Conservation (phyloP, 2,888 invertebrate species). For the Drosophila gaucha region DNA sequence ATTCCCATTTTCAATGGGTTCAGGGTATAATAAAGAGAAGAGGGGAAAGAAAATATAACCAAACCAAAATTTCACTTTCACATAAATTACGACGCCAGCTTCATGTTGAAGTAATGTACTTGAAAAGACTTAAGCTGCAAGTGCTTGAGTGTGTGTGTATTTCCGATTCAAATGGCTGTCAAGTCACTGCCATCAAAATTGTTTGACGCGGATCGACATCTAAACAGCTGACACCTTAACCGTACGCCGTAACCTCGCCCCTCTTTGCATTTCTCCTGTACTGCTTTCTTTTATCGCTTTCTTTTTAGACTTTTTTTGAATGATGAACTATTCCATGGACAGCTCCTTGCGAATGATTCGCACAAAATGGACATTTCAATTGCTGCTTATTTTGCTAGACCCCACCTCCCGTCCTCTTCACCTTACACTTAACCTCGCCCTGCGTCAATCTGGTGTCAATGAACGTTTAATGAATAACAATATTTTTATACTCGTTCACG, state of each 20-base stretch:
- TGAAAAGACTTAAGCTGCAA: slow-evolving; percentile 51
- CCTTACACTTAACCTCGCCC: neutral
- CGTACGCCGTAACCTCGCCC: neutral
- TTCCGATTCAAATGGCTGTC: slow-evolving; percentile 34
- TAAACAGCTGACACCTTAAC: slow-evolving; percentile 45
- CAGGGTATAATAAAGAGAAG: slow-evolving; percentile 15
- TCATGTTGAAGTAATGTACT: slow-evolving; percentile 65
- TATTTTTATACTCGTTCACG: no score
- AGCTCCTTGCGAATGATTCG: slow-evolving; percentile 38
- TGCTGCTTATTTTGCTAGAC: neutral
- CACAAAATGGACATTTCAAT: slow-evolving; percentile 35
- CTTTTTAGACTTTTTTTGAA: slow-evolving; percentile 35
- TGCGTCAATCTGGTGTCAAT: slow-evolving; percentile 50
- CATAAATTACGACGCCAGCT: slow-evolving; percentile 69
- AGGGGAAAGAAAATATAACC: slow-evolving; percentile 32
- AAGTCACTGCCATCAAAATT: slow-evolving; percentile 39
- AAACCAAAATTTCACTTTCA: slow-evolving; percentile 74
- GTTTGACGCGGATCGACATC: slow-evolving; percentile 47
- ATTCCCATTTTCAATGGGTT: no score
- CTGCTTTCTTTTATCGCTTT: slow-evolving; percentile 25
- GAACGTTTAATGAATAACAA: slow-evolving; percentile 67
- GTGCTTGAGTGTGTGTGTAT: slow-evolving; percentile 3
- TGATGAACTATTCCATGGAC: slow-evolving; percentile 23
- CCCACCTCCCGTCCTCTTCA: neutral
- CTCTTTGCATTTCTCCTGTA: neutral